Evolutionary conservation across 2,797 vertebrate species (phyloP).

Genomic region (Thripadectes ignobilis): DNA sequence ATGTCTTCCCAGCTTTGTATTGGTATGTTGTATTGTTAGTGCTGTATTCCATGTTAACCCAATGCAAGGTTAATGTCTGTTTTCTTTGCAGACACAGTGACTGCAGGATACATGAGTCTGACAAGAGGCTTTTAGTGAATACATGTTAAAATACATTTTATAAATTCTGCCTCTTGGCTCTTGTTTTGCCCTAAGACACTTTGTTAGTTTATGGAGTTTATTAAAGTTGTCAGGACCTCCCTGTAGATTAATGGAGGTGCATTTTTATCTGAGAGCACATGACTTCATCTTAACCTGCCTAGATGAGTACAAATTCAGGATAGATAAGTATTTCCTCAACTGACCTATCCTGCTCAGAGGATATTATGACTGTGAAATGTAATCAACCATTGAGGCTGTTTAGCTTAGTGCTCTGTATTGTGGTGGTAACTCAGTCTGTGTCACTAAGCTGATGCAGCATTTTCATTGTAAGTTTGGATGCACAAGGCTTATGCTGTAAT

Average conservation of each 20-base stretch:
- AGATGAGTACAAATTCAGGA: not conserved
- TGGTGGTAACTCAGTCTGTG: not conserved
- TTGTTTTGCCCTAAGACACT: not conserved
- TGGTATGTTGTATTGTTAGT: not conserved
- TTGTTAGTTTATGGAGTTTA: slow-evolving; percentile 11
- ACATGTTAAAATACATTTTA: not conserved
- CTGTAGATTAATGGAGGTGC: not conserved
- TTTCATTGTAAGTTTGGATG: not conserved
- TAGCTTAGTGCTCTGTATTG: not conserved
- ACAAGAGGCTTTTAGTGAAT: not conserved
- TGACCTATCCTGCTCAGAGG: not conserved
- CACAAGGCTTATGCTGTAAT: not conserved
- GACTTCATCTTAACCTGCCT: not conserved
- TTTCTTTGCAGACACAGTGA: not conserved
- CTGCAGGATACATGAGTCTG: not conserved
- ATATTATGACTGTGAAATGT: slow-evolving; percentile 10
- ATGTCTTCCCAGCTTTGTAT: not conserved
- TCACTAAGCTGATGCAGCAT: not conserved
- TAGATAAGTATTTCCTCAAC: not conserved
- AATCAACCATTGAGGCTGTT: not conserved
- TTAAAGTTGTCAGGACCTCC: slow-evolving; percentile 1
- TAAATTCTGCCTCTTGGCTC: not conserved
- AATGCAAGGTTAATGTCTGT: not conserved
- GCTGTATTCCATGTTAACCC: not conserved
- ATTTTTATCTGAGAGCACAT: not conserved